Percentiles rank a stretch among this genome's conserved stretches.
Conservation (phyloP, 2,888 invertebrate genomes). For the Teleogryllus oceanicus region DNA sequence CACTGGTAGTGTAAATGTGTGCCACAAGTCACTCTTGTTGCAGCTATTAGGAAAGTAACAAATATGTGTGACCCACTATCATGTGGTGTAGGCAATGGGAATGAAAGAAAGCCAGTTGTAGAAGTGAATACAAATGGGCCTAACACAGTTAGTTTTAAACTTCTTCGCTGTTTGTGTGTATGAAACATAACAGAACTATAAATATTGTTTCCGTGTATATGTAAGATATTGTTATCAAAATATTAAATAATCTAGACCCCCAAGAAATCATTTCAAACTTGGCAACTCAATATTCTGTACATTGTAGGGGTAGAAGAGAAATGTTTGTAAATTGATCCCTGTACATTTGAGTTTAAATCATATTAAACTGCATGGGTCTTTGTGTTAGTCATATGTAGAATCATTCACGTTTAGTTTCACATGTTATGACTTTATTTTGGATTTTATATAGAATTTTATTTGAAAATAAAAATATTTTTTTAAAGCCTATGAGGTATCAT, state of each 20-base stretch:
- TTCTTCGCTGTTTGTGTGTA: conserved; percentile 1
- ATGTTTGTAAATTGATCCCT: conserved; percentile 2
- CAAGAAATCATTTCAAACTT: conserved; percentile 10
- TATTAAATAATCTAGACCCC: not conserved
- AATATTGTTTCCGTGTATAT: conserved; percentile 1
- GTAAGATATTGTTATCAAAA: conserved; percentile 7
- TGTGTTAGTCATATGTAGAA: conserved; percentile 8
- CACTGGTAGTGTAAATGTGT: no score
- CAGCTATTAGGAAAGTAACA: no score
- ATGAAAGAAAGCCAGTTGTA: not conserved
- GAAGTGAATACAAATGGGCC: not conserved
- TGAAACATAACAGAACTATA: conserved; percentile 3
- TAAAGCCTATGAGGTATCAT: conserved; percentile 18
- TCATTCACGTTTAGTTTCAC: conserved; percentile 18
- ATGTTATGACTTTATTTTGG: conserved; percentile 1
- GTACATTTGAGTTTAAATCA: conserved; percentile 8
- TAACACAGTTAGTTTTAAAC: not conserved
- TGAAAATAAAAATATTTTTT: conserved; percentile 18
- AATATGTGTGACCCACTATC: no score
- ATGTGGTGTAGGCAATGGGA: not conserved
- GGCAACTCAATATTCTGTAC: conserved; percentile 18
- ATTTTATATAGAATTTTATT: conserved; percentile 10
- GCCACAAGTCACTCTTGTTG: no score
- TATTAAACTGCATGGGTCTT: conserved; percentile 10
- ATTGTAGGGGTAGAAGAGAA: not conserved